Base-by-base conservation (phyloP, 2,113 vertebrate species). In the Riparia riparia region DNA sequence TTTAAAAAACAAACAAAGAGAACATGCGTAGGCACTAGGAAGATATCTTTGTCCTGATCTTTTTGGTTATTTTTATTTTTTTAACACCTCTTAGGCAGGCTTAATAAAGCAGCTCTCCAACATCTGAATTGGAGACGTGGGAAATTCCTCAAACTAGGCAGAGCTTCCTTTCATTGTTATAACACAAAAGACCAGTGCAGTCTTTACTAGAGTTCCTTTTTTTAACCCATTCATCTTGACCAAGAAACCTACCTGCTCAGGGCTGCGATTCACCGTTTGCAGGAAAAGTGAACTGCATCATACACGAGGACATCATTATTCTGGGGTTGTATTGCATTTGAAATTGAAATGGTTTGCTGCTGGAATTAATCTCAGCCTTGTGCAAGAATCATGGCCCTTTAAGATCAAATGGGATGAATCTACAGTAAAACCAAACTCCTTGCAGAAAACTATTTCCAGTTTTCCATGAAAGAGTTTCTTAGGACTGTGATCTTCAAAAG, bases 141-240 rank as follows among this genome's bases (percentile, higher is more conserved):
- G 98, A 98, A 98, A 98, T 98, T 98, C 98, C 98, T 98, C 96
- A 89, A 97, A 92, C 97, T 96, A 98, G 97, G 84, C 96, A 90
- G 95, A 58, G 88, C 93, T 98, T 98, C 98, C 98, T 95, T 49
- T 77, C 65, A 98, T 98, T 98, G 98, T 98, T 98, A 79, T 28
- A 84, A 88, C 68, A 98, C 97, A 98, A 98, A 98, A 96, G 96
- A 78, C 65, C 77, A 86, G 56, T 2, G 6, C 37, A 94, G 96
- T 64, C 91, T 91, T 68, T 78, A 96, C 94, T 88, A 90, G 87
- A 96, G 72, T 83, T 96, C 93, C 91, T 96, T 94, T 96, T 96
- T 92, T 97, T 97, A 97, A 97, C 93, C 96, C 95, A 88, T 96
- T 97, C 94, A 89, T 93, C 89, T 63, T 93, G 82, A 71, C 41